A percentile compares a stretch with the other conserved stretches of the same genome.
Evolutionary conservation across 2,888 invertebrate genomes (phyloP).

Genomic region (Lasioglossum vierecki): DNA sequence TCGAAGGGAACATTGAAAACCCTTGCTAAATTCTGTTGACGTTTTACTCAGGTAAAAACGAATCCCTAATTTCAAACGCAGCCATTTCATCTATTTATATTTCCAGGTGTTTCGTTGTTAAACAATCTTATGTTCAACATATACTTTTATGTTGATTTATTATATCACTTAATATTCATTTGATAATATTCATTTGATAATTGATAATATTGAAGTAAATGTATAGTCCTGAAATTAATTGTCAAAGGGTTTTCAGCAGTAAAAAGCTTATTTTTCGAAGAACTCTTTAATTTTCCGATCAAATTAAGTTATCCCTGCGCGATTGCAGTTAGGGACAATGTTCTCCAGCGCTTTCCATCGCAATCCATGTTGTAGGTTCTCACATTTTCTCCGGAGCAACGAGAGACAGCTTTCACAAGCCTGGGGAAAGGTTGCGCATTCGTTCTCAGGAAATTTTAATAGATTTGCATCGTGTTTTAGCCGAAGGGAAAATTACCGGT

Average conservation of each 20-base stretch:
- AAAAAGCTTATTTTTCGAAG: no score
- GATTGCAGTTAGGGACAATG: not conserved
- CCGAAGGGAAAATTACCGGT: constrained; percentile 55
- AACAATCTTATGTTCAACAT: not conserved
- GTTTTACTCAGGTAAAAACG: not conserved
- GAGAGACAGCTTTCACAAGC: constrained; percentile 19
- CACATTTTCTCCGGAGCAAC: not conserved
- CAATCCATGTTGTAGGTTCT: not conserved
- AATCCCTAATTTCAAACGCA: not conserved
- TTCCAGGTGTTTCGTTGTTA: not conserved
- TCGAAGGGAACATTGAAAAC: not conserved
- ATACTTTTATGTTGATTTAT: not conserved
- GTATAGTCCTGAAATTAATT: no score
- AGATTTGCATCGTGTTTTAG: constrained; percentile 49
- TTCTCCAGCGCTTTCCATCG: not conserved
- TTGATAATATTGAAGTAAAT: no score
- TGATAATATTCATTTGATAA: no score
- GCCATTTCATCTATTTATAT: not conserved
- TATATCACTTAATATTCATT: not conserved
- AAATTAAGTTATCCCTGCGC: not conserved
- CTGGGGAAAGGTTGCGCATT: constrained; percentile 22
- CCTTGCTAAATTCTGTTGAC: not conserved
- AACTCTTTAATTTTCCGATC: not conserved
- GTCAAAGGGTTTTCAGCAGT: no score
- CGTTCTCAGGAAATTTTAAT: constrained; percentile 48